Evolutionary conservation across 2,113 vertebrate species (phyloP).

Genomic region (Psilopsiagon aurifrons): DNA sequence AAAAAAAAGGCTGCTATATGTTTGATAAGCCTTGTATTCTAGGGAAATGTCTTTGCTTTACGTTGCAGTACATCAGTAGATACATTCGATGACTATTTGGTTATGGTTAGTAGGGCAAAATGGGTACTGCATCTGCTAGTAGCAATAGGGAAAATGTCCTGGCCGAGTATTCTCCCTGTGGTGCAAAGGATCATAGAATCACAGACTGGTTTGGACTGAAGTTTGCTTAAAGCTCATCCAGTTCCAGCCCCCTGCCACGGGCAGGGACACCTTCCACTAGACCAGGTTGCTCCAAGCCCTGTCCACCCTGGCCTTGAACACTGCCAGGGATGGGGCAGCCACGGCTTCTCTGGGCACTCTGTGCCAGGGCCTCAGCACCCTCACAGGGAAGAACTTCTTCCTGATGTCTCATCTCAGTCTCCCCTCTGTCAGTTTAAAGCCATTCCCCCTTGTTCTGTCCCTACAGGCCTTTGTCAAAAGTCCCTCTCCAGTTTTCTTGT

Average conservation of each 20-base stretch:
- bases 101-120: neutral
- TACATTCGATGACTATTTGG: neutral
- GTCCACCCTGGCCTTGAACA: neutral
- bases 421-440: neutral
- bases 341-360: neutral
- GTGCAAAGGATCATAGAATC: neutral
- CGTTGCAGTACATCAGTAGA: neutral
- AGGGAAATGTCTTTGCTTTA: neutral
- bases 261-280: neutral
- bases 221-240: neutral
- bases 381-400: neutral
- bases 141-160: neutral
- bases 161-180: neutral
- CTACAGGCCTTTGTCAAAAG: neutral
- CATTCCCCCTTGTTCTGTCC: neutral
- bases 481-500: neutral
- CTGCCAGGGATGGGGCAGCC: neutral
- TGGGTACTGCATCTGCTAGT: neutral
- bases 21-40: neutral
- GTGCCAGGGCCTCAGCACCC: neutral
- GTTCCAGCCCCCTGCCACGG: neutral
- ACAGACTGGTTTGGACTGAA: neutral
- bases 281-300: neutral
- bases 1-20: neutral
- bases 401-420: neutral